Conservation (phyloP, 2,888 invertebrate genomes). For the Empis livida region DNA sequence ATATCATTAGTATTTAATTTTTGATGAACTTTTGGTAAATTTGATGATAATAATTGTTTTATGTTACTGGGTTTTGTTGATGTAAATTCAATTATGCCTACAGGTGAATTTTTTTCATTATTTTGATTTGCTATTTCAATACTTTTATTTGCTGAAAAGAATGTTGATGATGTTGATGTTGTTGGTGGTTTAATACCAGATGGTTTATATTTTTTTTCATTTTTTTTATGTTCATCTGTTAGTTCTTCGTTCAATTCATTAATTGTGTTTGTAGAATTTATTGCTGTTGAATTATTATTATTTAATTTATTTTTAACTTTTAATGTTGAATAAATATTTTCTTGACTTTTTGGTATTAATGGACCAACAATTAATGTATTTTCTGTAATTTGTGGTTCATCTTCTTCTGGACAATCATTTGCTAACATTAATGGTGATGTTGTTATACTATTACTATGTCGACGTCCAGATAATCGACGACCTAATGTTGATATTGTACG, state of each 20-base stretch:
- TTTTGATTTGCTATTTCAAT: constrained; percentile 23
- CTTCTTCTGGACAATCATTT: constrained; percentile 36
- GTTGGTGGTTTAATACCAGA: constrained; percentile 13
- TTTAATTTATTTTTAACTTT: constrained; percentile 11
- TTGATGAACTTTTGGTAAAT: constrained; percentile 7
- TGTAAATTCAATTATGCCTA: neutral
- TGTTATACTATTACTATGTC: constrained; percentile 33
- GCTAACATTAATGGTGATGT: constrained; percentile 39
- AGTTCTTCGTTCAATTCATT: constrained; percentile 4
- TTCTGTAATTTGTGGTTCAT: constrained; percentile 39
- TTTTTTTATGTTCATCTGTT: constrained; percentile 6
- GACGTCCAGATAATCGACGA: constrained; percentile 29
- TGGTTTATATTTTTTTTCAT: constrained; percentile 2
- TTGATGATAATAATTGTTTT: constrained; percentile 11
- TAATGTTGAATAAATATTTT: constrained; percentile 18
- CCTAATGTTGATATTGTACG: constrained; percentile 56
- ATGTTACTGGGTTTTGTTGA: constrained; percentile 4
- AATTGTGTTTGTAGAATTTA: constrained; percentile 14
- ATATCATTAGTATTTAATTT: constrained; percentile 6
- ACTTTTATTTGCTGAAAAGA: constrained; percentile 6
- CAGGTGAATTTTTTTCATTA: constrained; percentile 2
- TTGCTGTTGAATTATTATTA: constrained; percentile 10
- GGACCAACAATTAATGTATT: constrained; percentile 44
- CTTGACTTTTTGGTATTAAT: constrained; percentile 35
- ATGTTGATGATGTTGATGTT: constrained; percentile 1